A percentile compares a stretch with the other conserved stretches of the same genome.
These are phyloP conservation scores for Cistogaster globosa DNA, from an alignment of 2,888 invertebrate species.

Conservation along the genomic window DNA sequence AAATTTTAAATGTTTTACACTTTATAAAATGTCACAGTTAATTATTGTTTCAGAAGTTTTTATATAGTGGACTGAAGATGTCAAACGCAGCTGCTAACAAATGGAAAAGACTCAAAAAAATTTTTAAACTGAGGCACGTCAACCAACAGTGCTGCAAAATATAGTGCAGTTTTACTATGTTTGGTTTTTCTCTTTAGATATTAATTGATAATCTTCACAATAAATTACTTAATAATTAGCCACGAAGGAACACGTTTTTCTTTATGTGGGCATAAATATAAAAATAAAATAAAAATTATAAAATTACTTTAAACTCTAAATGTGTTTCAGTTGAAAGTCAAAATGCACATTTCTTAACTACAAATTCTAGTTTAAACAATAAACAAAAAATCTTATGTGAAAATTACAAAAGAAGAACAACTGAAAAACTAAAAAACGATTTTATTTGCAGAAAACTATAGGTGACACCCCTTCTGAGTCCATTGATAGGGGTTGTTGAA, in stretches of 20 bases:
- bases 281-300: not conserved
- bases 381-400: slow-evolving; percentile 40
- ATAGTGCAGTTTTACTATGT: slow-evolving; percentile 26
- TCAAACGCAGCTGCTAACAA: slow-evolving; percentile 38
- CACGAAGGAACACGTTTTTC: slow-evolving; percentile 68
- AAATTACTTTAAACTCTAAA: slow-evolving; percentile 11
- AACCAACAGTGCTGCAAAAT: not conserved
- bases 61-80: not conserved
- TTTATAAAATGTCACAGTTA: too few species aligned
- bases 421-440: slow-evolving; percentile 43
- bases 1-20: too few species aligned
- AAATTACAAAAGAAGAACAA: slow-evolving; percentile 23
- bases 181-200: slow-evolving; percentile 59
- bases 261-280: slow-evolving; percentile 39
- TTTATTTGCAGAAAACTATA: slow-evolving; percentile 30
- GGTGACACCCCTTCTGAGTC: slow-evolving; percentile 55
- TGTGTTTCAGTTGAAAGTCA: not conserved
- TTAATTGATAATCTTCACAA: slow-evolving; percentile 66
- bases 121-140: not conserved
- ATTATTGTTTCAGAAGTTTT: not conserved
- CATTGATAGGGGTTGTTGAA: slow-evolving; percentile 54
- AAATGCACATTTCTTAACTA: not conserved
- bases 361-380: not conserved
- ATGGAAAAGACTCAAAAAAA: slow-evolving; percentile 1
- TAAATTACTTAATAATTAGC: slow-evolving; percentile 70